A percentile compares a stretch with the other conserved stretches of the same genome.
phyloP scores from a whole-genome alignment of 2,888 invertebrate species.

The Eupithecia inturbata region DNA sequence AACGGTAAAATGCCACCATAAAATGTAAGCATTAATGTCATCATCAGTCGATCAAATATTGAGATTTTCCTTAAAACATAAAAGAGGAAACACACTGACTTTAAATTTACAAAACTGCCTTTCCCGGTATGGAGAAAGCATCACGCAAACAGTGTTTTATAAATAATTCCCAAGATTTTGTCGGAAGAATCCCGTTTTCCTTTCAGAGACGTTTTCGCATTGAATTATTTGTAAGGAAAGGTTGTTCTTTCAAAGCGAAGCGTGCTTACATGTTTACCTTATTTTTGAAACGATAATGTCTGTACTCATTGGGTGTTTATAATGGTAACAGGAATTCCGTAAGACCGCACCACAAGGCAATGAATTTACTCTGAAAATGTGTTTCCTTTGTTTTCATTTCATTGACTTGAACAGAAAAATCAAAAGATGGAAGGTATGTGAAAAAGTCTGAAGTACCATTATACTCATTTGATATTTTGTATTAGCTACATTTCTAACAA shows the following conservation, averaged over 20 bases:
- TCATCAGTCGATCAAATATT: neutral
- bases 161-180: slow-evolving; percentile 32
- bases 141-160: slow-evolving; percentile 27
- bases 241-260: slow-evolving; percentile 9
- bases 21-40: neutral
- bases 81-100: neutral
- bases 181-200: slow-evolving; percentile 24
- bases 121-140: slow-evolving; percentile 16
- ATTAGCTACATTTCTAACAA: neutral
- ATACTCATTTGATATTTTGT: neutral
- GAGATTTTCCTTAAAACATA: neutral
- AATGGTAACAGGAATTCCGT: neutral
- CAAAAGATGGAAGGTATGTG: neutral
- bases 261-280: slow-evolving; percentile 15
- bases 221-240: slow-evolving; percentile 25
- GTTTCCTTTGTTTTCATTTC: neutral
- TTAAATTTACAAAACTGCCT: neutral
- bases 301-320: neutral
- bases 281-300: neutral
- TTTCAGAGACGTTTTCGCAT: slow-evolving; percentile 28
- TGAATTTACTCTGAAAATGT: neutral
- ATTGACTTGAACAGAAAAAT: neutral
- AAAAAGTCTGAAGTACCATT: neutral
- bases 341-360: neutral
- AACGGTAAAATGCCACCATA: neutral